Percentiles rank a stretch among this genome's conserved stretches.
Conservation (phyloP, 2,888 invertebrate genomes). For the Phoronis australis region DNA sequence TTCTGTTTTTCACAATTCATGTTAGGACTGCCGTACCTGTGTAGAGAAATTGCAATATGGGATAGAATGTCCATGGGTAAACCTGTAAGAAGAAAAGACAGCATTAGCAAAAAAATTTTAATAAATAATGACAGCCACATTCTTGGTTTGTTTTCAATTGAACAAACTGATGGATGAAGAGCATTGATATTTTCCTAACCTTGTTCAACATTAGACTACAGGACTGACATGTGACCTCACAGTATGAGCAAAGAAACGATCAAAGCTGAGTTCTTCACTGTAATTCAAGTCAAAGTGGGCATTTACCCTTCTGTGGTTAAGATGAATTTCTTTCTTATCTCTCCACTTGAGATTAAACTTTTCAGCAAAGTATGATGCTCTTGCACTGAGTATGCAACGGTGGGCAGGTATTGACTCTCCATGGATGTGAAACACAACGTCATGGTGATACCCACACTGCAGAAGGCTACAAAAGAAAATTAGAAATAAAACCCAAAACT, state of each 20-base stretch:
- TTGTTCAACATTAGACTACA: too few species aligned
- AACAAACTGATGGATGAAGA: too few species aligned
- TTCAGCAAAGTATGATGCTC: conserved; percentile 53
- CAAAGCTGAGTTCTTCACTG: too few species aligned
- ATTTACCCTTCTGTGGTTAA: conserved; percentile 36
- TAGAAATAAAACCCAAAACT: too few species aligned
- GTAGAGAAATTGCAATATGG: conserved; percentile 54
- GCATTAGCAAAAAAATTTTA: not conserved
- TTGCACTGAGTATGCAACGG: conserved; percentile 52
- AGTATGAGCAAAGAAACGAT: too few species aligned
- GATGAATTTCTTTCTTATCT: conserved; percentile 36
- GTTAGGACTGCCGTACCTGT: too few species aligned
- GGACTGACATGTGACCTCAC: too few species aligned
- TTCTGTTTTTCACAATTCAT: too few species aligned
- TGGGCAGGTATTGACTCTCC: conserved; percentile 51
- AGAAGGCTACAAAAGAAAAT: conserved; percentile 37
- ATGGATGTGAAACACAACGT: conserved; percentile 53
- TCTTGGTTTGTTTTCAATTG: not conserved
- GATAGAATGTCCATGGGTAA: conserved; percentile 47
- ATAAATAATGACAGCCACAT: not conserved
- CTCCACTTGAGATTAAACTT: conserved; percentile 53
- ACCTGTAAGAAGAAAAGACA: conserved; percentile 35
- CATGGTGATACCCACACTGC: conserved; percentile 45
- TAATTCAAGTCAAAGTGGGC: too few species aligned
- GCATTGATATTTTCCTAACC: too few species aligned